These are phyloP conservation scores for Bombus pascuorum DNA, from an alignment of 1,140 invertebrate species.

Conservation along the genomic window DNA sequence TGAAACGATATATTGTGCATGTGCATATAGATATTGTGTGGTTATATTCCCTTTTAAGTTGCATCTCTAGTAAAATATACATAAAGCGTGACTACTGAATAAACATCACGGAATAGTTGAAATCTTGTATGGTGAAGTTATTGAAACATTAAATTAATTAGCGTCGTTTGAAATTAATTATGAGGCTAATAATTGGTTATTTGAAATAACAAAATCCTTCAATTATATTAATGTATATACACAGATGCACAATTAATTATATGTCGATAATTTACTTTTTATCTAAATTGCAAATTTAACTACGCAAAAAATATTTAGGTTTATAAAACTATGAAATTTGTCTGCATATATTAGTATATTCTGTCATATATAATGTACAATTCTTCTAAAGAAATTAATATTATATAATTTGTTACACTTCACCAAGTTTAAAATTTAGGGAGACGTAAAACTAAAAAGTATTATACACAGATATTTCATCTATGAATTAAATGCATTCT, in stretches of 20 bases:
- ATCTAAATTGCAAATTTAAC: not conserved
- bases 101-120: not conserved
- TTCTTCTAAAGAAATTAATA: not conserved
- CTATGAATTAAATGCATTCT: too few relatives aligned
- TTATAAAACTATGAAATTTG: not conserved
- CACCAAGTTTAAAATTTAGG: not conserved
- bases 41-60: constrained; percentile 4
- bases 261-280: not conserved
- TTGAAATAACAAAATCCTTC: not conserved
- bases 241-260: not conserved
- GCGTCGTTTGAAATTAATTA: not conserved
- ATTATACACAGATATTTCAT: too few relatives aligned
- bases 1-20: constrained; percentile 6
- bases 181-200: not conserved
- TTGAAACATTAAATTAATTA: not conserved
- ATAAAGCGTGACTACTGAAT: not conserved
- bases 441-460: too few relatives aligned
- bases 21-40: not conserved
- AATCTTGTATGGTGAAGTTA: not conserved
- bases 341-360: not conserved
- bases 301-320: not conserved
- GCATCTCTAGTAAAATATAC: constrained; percentile 1
- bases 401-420: not conserved
- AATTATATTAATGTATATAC: not conserved
- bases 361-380: not conserved